Evolutionary conservation across 2,888 invertebrate species (phyloP).

Genomic region (Aquatica leii): DNA sequence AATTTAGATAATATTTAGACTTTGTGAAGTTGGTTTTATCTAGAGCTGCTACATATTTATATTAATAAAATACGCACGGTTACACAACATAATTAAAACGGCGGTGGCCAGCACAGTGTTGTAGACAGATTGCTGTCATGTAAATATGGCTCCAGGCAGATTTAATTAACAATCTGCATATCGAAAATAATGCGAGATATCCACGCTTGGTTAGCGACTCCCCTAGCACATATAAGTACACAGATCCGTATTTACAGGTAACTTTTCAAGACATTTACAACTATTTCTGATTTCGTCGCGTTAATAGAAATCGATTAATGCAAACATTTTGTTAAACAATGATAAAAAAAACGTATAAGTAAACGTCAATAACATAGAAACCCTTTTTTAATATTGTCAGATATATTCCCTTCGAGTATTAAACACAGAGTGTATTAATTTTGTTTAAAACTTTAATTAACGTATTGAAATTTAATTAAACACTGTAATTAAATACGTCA

Average conservation of each 20-base stretch:
- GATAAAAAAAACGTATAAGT: too few species aligned
- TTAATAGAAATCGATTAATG: too few species aligned
- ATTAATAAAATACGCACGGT: slow-evolving; percentile 60
- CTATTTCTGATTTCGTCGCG: too few species aligned
- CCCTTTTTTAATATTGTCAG: too few species aligned
- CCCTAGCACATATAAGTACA: slow-evolving; percentile 48
- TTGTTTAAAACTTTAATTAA: too few species aligned
- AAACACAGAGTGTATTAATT: too few species aligned
- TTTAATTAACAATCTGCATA: slow-evolving; percentile 63
- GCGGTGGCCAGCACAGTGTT: slow-evolving; percentile 54
- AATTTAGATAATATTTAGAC: slow-evolving; percentile 4
- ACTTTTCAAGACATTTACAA: too few species aligned
- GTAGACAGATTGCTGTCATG: slow-evolving; percentile 63
- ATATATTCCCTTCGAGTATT: too few species aligned
- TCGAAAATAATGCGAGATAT: slow-evolving; percentile 60
- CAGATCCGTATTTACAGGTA: slow-evolving; percentile 36
- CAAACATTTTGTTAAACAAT: too few species aligned
- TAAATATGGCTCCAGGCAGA: slow-evolving; percentile 61
- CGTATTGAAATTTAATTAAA: too few species aligned
- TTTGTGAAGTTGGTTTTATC: slow-evolving; percentile 25
- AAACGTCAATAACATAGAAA: too few species aligned
- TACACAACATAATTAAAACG: slow-evolving; percentile 60
- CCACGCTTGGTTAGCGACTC: slow-evolving; percentile 56
- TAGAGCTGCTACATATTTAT: slow-evolving; percentile 52
- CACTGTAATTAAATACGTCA: too few species aligned